These are phyloP conservation scores for Microctonus aethiopoides DNA, from an alignment of 2,888 invertebrate genomes.

Conservation along the genomic window DNA sequence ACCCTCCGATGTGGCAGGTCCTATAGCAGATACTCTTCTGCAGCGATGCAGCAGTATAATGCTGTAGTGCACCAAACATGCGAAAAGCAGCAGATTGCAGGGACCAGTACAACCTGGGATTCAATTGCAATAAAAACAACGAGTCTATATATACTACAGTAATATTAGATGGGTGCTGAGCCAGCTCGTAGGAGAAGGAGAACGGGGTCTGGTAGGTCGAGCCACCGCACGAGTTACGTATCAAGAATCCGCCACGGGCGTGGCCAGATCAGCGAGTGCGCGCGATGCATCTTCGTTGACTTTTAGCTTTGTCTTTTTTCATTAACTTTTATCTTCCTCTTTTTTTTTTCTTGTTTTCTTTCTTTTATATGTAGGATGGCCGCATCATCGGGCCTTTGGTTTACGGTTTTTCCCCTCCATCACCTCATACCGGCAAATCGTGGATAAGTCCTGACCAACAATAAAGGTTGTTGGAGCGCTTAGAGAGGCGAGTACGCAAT, in stretches of 20 bases:
- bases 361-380: constrained; percentile 20
- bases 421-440: not conserved
- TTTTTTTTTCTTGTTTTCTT: constrained; percentile 19
- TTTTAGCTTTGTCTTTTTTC: constrained; percentile 38
- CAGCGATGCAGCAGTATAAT: constrained; percentile 35
- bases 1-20: not conserved
- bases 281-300: constrained; percentile 53
- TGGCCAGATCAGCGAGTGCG: constrained; percentile 63
- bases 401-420: not conserved
- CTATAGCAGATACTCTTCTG: not conserved
- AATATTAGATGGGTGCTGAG: constrained; percentile 55
- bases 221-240: constrained; percentile 67
- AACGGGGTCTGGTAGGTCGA: constrained; percentile 64
- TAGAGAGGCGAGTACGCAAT: constrained; percentile 28
- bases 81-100: constrained; percentile 40
- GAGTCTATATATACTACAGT: constrained; percentile 53
- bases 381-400: constrained; percentile 21
- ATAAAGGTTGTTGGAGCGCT: constrained; percentile 6
- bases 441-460: not conserved
- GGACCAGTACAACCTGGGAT: constrained; percentile 49
- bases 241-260: constrained; percentile 67
- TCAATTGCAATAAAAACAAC: constrained; percentile 66
- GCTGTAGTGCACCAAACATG: constrained; percentile 22
- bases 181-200: constrained; percentile 50
- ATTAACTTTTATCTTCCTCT: not conserved